Evolutionary conservation across 1,140 invertebrate species (phyloP), one percentile per base, ranked within the genome.

Genomic region (Daktulosphaira vitifoliae): DNA sequence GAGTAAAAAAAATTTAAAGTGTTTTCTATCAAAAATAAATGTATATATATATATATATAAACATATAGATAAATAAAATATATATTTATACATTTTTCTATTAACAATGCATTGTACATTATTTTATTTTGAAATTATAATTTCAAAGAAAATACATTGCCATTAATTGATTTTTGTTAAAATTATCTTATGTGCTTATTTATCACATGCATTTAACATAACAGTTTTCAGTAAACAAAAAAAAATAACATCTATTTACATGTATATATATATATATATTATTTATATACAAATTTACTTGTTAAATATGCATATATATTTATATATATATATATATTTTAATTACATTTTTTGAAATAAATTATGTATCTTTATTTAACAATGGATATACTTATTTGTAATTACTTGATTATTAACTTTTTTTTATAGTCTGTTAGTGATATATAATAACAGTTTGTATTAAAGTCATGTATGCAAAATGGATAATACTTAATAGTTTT

Each of bases 41-140:
- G 23, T 26, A 25, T 29, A 39, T 23, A 2, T 20, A 53, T 44
- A 62, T 33, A 6, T 33, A 33, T 6, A 33, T 33, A 33, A 33
- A 33, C 11, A 33, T 33, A 33, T 33, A 6, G 11, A 33, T 33
- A 6, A 6, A 56, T 42, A 15, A 37, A 44, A 29, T 33, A 48
- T 44, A 25, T 59, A 59, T 59, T 29, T 42, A 56, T 56, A 54
- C 38, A 39, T 42, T 29, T 59, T 62, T 59, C 16, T 59, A 46
- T 46, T 62, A 62, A 62, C 56, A 62, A 16, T 62, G 42, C 46
- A 25, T 62, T 59, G 33, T 62, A 15, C 20, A 48, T 62, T 15
- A 15, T n/a, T 59, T 48, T 62, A 2, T 62, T 56, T n/a, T 56
- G 38, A 26, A 56, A 56, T 56, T 26, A n/a, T 15, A 26, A 46